Base-by-base conservation (phyloP, 2,888 invertebrate genomes). In the Enoplolaimus lenunculus region DNA sequence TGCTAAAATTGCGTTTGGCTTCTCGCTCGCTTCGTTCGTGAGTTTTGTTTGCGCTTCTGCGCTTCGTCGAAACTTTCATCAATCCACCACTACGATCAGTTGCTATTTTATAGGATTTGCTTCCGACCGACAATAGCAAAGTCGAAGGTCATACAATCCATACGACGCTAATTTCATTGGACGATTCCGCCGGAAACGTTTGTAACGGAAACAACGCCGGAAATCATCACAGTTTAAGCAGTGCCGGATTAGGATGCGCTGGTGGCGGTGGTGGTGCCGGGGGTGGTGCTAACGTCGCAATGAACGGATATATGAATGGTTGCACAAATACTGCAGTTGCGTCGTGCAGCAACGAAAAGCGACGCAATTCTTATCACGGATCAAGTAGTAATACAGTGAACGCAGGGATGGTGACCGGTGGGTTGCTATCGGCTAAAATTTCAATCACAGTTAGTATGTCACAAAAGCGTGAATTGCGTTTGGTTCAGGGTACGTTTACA, bases 391-490 rank as follows among this genome's bases (percentile, higher is more conserved):
- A 21, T 21, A 45, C 45, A 45, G 45, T 21, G 21, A 45, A 13
- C 7, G 21, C 7, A 13, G 7, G 21, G 7, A 45, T 13, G 7
- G 45, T 7, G 7, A 21, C 7, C 21, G 45, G 45, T 7, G 64
- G 30, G 7, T 31, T 30, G 64, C 33, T 62, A 28, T 30, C 72
- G 29, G 74, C 75, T 13, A 70, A 73, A 28, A 71, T 73, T 7
- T 68, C 73, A 34, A 60, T 71, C 2, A 73, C 74, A 69, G 73
- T 73, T 7, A 60, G 73, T 13, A 76, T 80, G 21, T 76, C 80
- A 3, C 73, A 78, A 64, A 79, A 77, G 68, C 75, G 80, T 2
- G 79, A 80, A 70, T 74, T 78, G 31, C 78, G 78, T 57, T 74
- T 80, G 70, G 69, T 75, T 59, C 75, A 75, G 3, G 80, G 80